Conservation (phyloP, 2,888 invertebrate species). For the Drosophila nr. perissopoda region DNA sequence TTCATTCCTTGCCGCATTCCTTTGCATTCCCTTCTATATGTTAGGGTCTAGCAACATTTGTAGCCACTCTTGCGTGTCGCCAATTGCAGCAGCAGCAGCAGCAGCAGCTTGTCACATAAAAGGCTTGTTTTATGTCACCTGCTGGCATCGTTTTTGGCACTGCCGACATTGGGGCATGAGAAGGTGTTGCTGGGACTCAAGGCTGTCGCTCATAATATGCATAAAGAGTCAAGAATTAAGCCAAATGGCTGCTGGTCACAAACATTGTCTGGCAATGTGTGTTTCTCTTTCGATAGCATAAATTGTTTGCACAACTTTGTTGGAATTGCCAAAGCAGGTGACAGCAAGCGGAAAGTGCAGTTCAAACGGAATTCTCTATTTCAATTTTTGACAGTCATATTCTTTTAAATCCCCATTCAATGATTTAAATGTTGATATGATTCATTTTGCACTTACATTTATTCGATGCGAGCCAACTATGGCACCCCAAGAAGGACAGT, state of each 20-base stretch:
- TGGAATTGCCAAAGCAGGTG: constrained; percentile 21
- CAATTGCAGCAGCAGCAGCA: constrained; percentile 56
- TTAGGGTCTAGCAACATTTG: constrained; percentile 28
- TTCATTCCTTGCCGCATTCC: constrained; percentile 40
- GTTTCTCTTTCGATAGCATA: constrained; percentile 23
- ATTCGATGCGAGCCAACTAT: neutral
- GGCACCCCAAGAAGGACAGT: neutral
- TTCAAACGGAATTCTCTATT: constrained; percentile 20
- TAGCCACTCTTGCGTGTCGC: constrained; percentile 64
- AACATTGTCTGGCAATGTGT: constrained; percentile 48
- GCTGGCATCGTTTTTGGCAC: constrained; percentile 36
- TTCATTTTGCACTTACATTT: neutral
- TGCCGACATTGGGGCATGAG: neutral
- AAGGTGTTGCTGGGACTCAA: constrained; percentile 15
- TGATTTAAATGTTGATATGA: neutral
- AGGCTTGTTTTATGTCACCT: constrained; percentile 79
- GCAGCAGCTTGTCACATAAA: constrained; percentile 72
- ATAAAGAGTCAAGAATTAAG: constrained; percentile 60
- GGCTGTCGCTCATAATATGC: constrained; percentile 69
- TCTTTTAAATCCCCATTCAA: neutral
- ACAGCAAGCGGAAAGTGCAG: constrained; percentile 34
- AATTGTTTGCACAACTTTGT: constrained; percentile 12
- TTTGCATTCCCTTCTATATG: constrained; percentile 23
- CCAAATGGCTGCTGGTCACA: constrained; percentile 47
- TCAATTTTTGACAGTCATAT: constrained; percentile 1